Evolutionary conservation across 2,797 vertebrate genomes (phyloP).

Genomic region (Rhabdomys pumilio): DNA sequence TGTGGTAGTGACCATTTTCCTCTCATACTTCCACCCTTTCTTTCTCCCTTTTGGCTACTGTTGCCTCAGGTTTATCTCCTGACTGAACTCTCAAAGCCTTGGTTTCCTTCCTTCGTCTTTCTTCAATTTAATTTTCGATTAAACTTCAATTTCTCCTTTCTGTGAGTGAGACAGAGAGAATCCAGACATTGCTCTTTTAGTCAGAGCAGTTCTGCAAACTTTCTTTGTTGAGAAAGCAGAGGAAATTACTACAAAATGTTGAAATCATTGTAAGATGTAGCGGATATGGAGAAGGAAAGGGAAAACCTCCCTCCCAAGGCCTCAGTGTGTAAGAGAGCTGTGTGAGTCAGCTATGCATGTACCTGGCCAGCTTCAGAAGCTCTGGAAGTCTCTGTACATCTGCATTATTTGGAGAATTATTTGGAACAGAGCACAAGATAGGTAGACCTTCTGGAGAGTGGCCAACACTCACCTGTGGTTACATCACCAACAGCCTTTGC

Average conservation of each 20-base stretch:
- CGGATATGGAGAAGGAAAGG: not conserved
- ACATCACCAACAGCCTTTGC: not conserved
- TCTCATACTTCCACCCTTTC: not conserved
- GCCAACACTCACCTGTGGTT: no score
- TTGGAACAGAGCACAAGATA: not conserved
- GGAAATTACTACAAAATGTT: not conserved
- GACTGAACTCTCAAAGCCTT: not conserved
- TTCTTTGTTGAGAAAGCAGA: not conserved
- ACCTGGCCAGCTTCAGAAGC: fast-evolving
- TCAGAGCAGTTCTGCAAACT: not conserved
- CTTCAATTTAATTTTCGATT: not conserved
- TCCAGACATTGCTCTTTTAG: not conserved
- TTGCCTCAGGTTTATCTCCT: not conserved
- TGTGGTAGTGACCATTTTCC: not conserved
- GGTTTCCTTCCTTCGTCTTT: not conserved
- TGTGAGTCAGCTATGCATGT: not conserved
- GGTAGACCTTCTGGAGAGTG: not conserved
- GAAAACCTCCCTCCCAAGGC: not conserved
- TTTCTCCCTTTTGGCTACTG: not conserved
- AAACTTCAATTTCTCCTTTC: not conserved
- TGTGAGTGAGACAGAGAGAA: not conserved
- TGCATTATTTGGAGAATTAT: not conserved
- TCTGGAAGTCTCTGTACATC: not conserved
- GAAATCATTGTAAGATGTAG: not conserved
- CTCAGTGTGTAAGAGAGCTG: not conserved